phyloP scores from a whole-genome alignment of 2,888 invertebrate genomes.

The Bursaphelenchus okinawaensis region DNA sequence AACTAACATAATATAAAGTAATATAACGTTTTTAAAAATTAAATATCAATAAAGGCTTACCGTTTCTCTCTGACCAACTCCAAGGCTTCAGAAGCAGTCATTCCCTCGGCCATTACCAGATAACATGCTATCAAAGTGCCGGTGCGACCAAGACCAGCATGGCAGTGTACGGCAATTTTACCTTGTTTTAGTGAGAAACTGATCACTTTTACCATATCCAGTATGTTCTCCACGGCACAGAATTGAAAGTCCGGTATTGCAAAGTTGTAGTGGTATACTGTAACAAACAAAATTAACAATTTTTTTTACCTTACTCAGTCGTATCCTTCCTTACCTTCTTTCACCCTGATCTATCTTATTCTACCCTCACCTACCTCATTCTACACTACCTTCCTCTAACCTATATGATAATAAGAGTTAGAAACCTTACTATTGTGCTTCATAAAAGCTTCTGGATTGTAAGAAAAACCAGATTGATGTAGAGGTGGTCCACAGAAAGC shows the following conservation, averaged over 20 bases:
- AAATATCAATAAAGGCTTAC: too few relatives aligned
- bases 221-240: slow-evolving; percentile 70
- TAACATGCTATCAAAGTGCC: slow-evolving; percentile 82
- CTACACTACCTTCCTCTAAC: too few relatives aligned
- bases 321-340: too few relatives aligned
- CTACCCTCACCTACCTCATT: too few relatives aligned
- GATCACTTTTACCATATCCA: slow-evolving; percentile 84
- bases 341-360: too few relatives aligned
- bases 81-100: slow-evolving; percentile 24
- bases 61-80: slow-evolving; percentile 19
- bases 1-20: too few relatives aligned
- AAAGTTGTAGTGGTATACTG: slow-evolving; percentile 84
- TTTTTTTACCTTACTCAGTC: too few relatives aligned
- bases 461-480: slow-evolving; percentile 72
- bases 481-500: slow-evolving; percentile 74
- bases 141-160: slow-evolving; percentile 71
- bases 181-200: slow-evolving; percentile 77
- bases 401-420: not conserved
- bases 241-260: slow-evolving; percentile 79
- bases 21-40: too few relatives aligned
- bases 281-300: too few relatives aligned
- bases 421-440: slow-evolving; percentile 70
- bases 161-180: slow-evolving; percentile 69
- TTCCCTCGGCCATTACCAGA: slow-evolving; percentile 63
- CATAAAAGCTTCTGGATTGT: slow-evolving; percentile 79